Conservation (phyloP, 2,797 vertebrate genomes). For the Sebastes taczanowskii region DNA sequence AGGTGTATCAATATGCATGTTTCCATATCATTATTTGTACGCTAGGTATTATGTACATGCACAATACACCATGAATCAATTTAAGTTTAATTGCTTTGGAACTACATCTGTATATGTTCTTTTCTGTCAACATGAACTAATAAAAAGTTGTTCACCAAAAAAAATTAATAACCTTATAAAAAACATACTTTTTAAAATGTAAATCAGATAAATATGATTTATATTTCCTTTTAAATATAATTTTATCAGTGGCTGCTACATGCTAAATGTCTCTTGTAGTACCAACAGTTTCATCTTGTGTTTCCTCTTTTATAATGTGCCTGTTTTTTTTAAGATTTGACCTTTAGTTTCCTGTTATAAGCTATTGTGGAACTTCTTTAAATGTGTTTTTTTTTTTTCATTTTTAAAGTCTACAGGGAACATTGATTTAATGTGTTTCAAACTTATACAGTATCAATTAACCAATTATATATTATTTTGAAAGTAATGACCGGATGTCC, state of each 20-base stretch:
- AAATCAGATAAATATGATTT: too few relatives aligned
- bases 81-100: too few relatives aligned
- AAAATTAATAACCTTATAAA: too few relatives aligned
- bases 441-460: background rate
- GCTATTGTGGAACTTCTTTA: background rate
- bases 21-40: background rate
- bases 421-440: background rate
- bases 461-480: slow-evolving; percentile 40
- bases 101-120: too few relatives aligned
- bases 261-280: background rate
- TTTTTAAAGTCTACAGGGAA: background rate
- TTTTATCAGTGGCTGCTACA: too few relatives aligned
- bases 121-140: background rate
- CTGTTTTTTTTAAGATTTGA: background rate
- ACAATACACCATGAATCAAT: too few relatives aligned
- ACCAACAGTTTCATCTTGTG: background rate
- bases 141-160: too few relatives aligned
- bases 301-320: background rate
- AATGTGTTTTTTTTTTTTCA: background rate
- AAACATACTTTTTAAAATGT: too few relatives aligned
- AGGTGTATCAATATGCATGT: too few relatives aligned
- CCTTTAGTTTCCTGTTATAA: background rate
- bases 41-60: too few relatives aligned
- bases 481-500: slow-evolving; percentile 49
- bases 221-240: background rate